Evolutionary conservation across 2,888 invertebrate species (phyloP).

Genomic region (Drosophila fulvimacula): DNA sequence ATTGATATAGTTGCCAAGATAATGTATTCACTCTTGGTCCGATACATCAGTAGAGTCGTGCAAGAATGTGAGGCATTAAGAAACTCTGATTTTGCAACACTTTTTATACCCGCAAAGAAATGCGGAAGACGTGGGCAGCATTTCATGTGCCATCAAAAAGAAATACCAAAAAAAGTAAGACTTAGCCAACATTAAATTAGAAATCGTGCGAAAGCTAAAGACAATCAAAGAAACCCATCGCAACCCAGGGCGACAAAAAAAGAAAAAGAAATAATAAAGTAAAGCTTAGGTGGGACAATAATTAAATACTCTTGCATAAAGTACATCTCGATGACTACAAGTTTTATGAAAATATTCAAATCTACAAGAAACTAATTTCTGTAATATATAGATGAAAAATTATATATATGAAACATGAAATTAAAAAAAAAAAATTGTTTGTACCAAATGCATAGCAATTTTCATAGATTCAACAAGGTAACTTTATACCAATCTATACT

Average conservation of each 20-base stretch:
- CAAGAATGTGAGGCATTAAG: slow-evolving; percentile 60
- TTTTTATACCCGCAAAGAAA: slow-evolving; percentile 37
- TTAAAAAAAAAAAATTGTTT: too few species aligned
- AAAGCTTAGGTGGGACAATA: neutral
- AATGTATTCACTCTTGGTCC: slow-evolving; percentile 14
- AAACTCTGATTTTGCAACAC: slow-evolving; percentile 37
- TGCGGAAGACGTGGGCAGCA: slow-evolving; percentile 61
- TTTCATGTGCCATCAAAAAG: slow-evolving; percentile 26
- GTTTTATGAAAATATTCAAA: neutral
- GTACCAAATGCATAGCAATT: too few species aligned
- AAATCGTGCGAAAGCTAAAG: slow-evolving; percentile 71
- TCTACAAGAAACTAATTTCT: too few species aligned
- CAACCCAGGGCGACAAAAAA: slow-evolving; percentile 18
- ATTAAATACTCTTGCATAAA: slow-evolving; percentile 6
- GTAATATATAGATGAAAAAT: neutral
- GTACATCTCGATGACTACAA: neutral
- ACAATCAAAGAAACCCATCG: slow-evolving; percentile 45
- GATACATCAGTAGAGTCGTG: slow-evolving; percentile 49
- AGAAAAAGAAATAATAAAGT: slow-evolving; percentile 2
- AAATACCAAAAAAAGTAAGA: slow-evolving; percentile 21
- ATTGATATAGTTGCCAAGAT: slow-evolving; percentile 33
- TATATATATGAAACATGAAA: too few species aligned
- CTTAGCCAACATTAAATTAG: slow-evolving; percentile 56
- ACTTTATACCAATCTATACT: too few species aligned
- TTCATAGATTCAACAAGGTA: too few species aligned